Percentiles rank a stretch among this genome's conserved stretches.
Evolutionary conservation across 2,797 vertebrate species (phyloP).

Genomic region (Rhadinocentrus ornatus): DNA sequence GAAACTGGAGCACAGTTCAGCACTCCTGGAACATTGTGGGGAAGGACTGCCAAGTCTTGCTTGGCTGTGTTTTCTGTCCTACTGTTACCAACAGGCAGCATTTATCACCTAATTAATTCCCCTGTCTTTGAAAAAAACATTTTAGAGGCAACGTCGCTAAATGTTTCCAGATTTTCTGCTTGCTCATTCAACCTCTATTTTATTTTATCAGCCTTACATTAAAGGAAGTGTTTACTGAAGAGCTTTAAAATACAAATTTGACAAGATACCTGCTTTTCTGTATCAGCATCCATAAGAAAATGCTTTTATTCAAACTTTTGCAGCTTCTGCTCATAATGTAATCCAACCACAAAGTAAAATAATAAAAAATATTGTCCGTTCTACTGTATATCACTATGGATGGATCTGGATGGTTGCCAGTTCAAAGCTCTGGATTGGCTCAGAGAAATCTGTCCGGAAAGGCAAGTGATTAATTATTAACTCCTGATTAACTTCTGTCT

Average conservation of each 20-base stretch:
- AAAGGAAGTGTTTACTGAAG: neutral
- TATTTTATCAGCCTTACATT: neutral
- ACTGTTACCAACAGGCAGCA: conserved; percentile 65
- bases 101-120: conserved; percentile 64
- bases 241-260: conserved; percentile 13
- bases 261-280: conserved; percentile 6
- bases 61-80: conserved; percentile 60
- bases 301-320: conserved; percentile 16
- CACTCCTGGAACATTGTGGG: conserved; percentile 62
- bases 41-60: conserved; percentile 57
- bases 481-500: conserved; percentile 12
- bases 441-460: conserved; percentile 33
- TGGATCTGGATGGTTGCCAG: conserved; percentile 45
- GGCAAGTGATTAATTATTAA: conserved; percentile 41
- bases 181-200: conserved; percentile 4
- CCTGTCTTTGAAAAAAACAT: conserved; percentile 22
- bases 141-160: conserved; percentile 5
- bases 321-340: conserved; percentile 21
- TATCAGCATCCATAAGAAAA: conserved; percentile 6
- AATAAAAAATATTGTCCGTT: conserved; percentile 36
- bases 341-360: conserved; percentile 47
- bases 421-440: conserved; percentile 50
- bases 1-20: conserved; percentile 73
- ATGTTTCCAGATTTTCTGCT: conserved; percentile 25
- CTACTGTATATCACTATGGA: conserved; percentile 47